Percentiles rank a stretch among this genome's conserved stretches.
These are phyloP conservation scores for Protonibea diacanthus DNA, from an alignment of 2,797 vertebrate genomes.

Conservation along the genomic window DNA sequence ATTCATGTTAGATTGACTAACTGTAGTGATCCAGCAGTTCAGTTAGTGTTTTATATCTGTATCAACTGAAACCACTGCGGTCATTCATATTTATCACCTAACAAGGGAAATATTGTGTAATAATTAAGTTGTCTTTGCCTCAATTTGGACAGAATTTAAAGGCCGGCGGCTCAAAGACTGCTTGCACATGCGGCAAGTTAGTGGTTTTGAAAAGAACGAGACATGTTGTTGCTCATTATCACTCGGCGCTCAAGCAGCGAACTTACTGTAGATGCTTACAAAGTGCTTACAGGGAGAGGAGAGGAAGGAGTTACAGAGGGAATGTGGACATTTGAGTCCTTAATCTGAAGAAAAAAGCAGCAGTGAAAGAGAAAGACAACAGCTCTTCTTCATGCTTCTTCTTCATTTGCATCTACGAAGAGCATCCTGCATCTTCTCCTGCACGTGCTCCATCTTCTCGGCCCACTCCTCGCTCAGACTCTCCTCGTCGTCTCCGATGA, in stretches of 20 bases:
- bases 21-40: background rate
- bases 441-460: constrained; percentile 84
- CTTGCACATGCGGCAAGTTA: background rate
- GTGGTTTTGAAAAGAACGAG: background rate
- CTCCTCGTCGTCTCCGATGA: constrained; percentile 85
- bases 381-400: background rate
- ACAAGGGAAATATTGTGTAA: background rate
- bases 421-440: constrained; percentile 85
- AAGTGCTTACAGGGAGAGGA: constrained; percentile 18
- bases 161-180: background rate
- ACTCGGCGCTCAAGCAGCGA: background rate
- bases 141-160: background rate
- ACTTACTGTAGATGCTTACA: constrained; percentile 7
- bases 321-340: constrained; percentile 38
- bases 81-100: background rate
- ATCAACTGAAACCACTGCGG: background rate
- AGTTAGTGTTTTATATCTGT: background rate
- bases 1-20: background rate
- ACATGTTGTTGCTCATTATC: background rate
- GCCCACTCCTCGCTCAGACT: constrained; percentile 84
- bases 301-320: constrained; percentile 11
- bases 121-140: background rate
- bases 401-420: constrained; percentile 81
- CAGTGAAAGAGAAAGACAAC: background rate
- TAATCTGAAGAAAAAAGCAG: constrained; percentile 27